Evolutionary conservation across 2,888 invertebrate genomes (phyloP), one percentile per base, ranked within the genome.

Genomic region (Drosophila mettleri): DNA sequence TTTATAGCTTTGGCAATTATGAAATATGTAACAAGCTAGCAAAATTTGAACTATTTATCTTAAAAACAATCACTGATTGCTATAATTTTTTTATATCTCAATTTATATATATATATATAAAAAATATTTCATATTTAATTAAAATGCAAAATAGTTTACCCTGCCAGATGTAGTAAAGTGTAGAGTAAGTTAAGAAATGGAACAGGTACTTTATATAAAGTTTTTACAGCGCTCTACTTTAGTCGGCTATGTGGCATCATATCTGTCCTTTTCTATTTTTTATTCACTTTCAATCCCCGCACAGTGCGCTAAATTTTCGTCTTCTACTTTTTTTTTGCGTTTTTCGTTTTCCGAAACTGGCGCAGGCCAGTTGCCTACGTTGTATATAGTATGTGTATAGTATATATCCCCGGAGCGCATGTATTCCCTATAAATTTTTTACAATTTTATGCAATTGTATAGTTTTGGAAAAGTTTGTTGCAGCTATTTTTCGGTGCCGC

Each of bases 401-500:
- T 49, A 22, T 49, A 65, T 63, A 66, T 65, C 64, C 82, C 82
- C 66, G 59, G 62, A 75, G 86, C 86, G 70, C 71, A 82, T 82
- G 81, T 77, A 80, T 86, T 88, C 63, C 75, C 85, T 86, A 84
- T 84, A 84, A 80, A 88, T 84, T 84, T 86, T 88, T 86, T 80
- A 88, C 87, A 78, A 86, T 84, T 88, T 88, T 88, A 86, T 88
- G 85, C 89, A 84, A 84, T 88, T 86, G 89, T 84, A 88, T 80
- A 82, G 84, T 88, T 88, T 84, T 78, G 78, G 62, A 74, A 84
- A 84, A 83, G 81, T 88, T 84, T 83, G 88, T 70, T 80, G 75
- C 80, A 88, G 89, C 87, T 83, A 86, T 86, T 88, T 84, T 88
- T 83, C 69, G 88, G 71, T 79, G 86, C 83, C 67, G 71, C 61